Evolutionary conservation across 2,888 invertebrate genomes (phyloP).

Genomic region (Girardia tigrina): DNA sequence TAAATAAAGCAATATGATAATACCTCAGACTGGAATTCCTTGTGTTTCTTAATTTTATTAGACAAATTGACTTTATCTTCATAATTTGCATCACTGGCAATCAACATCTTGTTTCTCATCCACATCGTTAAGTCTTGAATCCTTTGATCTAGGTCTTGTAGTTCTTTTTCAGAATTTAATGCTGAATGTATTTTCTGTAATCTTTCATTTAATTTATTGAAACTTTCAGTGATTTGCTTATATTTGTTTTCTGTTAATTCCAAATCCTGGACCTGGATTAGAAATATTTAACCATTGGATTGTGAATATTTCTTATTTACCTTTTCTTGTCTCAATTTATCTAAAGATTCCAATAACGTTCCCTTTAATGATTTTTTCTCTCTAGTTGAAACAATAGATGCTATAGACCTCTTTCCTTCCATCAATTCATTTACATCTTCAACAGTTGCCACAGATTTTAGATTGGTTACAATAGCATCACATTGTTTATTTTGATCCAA

Average conservation of each 20-base stretch:
- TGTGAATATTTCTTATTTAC: background rate
- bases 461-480: background rate
- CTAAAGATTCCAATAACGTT: background rate
- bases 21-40: constrained; percentile 60
- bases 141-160: constrained; percentile 1
- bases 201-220: background rate
- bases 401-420: background rate
- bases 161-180: background rate
- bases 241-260: constrained; percentile 9
- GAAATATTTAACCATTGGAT: too few relatives aligned
- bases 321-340: background rate
- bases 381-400: background rate
- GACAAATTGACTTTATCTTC: constrained; percentile 89
- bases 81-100: constrained; percentile 80
- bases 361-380: background rate
- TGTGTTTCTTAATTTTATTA: constrained; percentile 84
- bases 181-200: background rate
- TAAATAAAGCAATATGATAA: background rate
- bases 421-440: background rate
- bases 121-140: constrained; percentile 56
- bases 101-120: constrained; percentile 80
- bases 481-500: background rate
- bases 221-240: background rate
- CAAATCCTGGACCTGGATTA: background rate
- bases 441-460: background rate